Percentiles rank a stretch among this genome's conserved stretches.
These are phyloP conservation scores for Trachurus trachurus DNA, from an alignment of 2,797 vertebrate genomes.

Conservation along the genomic window DNA sequence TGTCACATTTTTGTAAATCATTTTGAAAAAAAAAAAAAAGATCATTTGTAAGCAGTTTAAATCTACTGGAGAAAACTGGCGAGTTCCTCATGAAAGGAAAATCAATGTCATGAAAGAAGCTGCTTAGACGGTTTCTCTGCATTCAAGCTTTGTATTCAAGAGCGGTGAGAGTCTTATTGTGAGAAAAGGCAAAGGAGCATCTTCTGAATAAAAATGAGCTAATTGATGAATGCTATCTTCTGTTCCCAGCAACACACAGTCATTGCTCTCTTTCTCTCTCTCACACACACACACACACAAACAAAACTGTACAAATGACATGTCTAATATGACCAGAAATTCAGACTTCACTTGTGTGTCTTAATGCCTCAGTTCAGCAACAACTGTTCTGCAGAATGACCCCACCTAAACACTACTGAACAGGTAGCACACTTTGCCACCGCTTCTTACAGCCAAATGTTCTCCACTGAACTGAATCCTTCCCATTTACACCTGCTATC, in stretches of 20 bases:
- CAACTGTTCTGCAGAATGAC: constrained; percentile 41
- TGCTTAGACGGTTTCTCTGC: constrained; percentile 50
- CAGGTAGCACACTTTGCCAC: constrained; percentile 15
- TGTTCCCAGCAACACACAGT: constrained; percentile 54
- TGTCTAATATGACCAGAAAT: constrained; percentile 52
- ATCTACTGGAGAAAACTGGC: constrained; percentile 44
- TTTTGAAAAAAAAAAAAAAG: constrained; percentile 44
- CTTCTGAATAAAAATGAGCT: constrained; percentile 64
- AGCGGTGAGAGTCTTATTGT: constrained; percentile 50
- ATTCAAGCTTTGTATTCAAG: constrained; percentile 58
- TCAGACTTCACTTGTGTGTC: constrained; percentile 32
- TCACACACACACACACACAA: constrained; percentile 38
- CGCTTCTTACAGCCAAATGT: not conserved
- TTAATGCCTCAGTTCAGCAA: constrained; percentile 35
- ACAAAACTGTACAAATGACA: constrained; percentile 66
- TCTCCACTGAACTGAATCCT: not conserved
- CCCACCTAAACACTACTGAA: constrained; percentile 27
- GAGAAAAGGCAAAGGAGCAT: constrained; percentile 58
- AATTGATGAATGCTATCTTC: constrained; percentile 64
- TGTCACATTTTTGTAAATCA: constrained; percentile 46
- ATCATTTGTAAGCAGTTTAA: constrained; percentile 52
- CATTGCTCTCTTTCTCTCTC: constrained; percentile 2
- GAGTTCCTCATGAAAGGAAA: constrained; percentile 51
- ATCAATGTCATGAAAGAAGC: constrained; percentile 57
- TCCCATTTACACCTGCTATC: not conserved